A percentile compares a stretch with the other conserved stretches of the same genome.
Conservation (phyloP, 1,140 invertebrate species). For the Drosophila oshimai region DNA sequence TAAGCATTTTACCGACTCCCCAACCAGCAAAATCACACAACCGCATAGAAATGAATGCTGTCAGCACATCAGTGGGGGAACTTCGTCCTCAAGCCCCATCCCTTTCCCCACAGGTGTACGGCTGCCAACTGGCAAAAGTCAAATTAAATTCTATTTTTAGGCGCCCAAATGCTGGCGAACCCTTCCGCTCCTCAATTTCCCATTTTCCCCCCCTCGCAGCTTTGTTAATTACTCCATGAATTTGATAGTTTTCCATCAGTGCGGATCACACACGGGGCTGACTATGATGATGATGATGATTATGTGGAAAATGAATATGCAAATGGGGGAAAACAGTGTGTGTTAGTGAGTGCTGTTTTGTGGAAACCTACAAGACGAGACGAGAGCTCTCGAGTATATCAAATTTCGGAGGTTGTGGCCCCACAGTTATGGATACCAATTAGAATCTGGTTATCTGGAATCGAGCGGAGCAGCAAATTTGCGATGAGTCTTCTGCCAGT, state of each 20-base stretch:
- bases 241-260: conserved; percentile 53
- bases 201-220: not conserved
- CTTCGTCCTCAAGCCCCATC: not conserved
- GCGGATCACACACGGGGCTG: conserved; percentile 36
- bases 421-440: conserved; percentile 45
- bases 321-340: conserved; percentile 27
- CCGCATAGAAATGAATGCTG: conserved; percentile 40
- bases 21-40: conserved; percentile 31
- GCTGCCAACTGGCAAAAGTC: conserved; percentile 46
- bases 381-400: conserved; percentile 28
- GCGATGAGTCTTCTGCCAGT: not conserved
- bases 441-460: conserved; percentile 39
- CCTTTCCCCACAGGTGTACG: conserved; percentile 32
- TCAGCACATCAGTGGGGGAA: conserved; percentile 26
- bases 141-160: conserved; percentile 55
- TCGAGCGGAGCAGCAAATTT: conserved; percentile 14
- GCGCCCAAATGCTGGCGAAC: conserved; percentile 26
- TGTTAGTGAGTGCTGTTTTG: not conserved
- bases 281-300: conserved; percentile 13
- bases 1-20: conserved; percentile 12
- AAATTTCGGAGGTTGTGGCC: conserved; percentile 29
- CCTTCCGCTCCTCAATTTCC: not conserved
- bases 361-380: not conserved
- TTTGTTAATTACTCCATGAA: conserved; percentile 51
- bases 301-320: conserved; percentile 43